These are phyloP conservation scores for Choloepus hoffmanni DNA, from an alignment of 2,113 vertebrate species.

Conservation along the genomic window DNA sequence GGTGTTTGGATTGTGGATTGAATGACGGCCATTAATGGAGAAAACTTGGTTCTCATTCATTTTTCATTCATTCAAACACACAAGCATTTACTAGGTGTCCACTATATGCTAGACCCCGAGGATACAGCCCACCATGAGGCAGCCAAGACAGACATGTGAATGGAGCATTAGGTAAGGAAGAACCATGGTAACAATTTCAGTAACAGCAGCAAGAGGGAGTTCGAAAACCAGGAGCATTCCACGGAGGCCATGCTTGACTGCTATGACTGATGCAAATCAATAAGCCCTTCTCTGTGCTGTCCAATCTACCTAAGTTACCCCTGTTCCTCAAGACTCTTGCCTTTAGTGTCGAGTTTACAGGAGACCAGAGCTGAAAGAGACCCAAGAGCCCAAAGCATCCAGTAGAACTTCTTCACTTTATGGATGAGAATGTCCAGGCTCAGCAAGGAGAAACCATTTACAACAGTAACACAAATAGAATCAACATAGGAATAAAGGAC, in stretches of 20 bases:
- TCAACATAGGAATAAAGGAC: not conserved
- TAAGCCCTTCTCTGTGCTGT: not conserved
- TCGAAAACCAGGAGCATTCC: not conserved
- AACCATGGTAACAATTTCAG: accelerated
- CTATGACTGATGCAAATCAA: not conserved
- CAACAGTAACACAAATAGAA: not conserved
- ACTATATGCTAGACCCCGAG: accelerated
- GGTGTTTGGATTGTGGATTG: not conserved
- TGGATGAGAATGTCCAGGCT: accelerated
- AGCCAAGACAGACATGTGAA: too few relatives aligned
- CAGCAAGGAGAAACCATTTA: accelerated
- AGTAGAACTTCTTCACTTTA: accelerated
- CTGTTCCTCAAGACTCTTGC: not conserved
- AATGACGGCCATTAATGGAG: not conserved
- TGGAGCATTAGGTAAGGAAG: too few relatives aligned
- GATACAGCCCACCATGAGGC: accelerated
- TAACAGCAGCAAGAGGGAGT: too few relatives aligned
- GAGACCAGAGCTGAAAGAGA: not conserved
- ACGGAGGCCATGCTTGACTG: too few relatives aligned
- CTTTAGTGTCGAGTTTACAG: not conserved
- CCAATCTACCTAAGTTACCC: not conserved
- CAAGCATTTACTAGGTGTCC: not conserved
- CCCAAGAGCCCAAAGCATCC: not conserved
- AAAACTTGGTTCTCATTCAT: not conserved
- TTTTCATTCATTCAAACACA: not conserved